Evolutionary conservation across 2,113 vertebrate genomes (phyloP), one percentile per base, ranked within the genome.

Genomic region (Gallinago jamesoni): DNA sequence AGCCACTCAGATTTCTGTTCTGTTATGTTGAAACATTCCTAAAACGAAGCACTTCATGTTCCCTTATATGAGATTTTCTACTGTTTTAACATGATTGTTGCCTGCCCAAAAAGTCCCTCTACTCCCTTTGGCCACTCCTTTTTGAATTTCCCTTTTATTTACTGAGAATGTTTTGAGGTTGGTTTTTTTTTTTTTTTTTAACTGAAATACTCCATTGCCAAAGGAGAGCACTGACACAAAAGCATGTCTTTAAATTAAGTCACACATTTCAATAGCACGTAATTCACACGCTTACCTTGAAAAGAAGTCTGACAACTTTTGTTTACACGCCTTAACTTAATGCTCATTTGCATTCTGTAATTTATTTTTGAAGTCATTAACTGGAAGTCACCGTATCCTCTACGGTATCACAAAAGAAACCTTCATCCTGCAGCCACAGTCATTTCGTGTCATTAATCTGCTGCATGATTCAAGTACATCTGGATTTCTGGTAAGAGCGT

Each of bases 401-500:
- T 37, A 30, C 6, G 45, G 20, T 31, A 56, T 39, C 13, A 70
- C 64, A 88, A 79, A 86, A 87, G n/a, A 27, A 73, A 24, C 48
- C 48, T 88, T 79, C 63, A 75, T 43, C 64, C 69, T 66, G 16
- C 53, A 81, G 53, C 87, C 59, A 30, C 50, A 37, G 14, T 67
- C 47, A 63, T 27, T 90, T 45, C 17, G 14, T 64, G 64, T 68
- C 93, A 68, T 72, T 82, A 41, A 84, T 72, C n/a, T 64, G 45
- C 35, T 12, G 22, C 27, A 24, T 28, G 48, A 93, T 87, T 91
- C 84, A 82, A 94, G 20, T 74, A 84, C 95, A 95, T 92, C 68
- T 93, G 91, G 89, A 81, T 96, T 95, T 94, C 81, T 89, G 77
- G 62, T 84, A 91, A 87, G 43, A 78, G 27, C 47, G 1, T 78